Evolutionary conservation across 2,888 invertebrate genomes (phyloP).

Genomic region (Eilema sororculum): DNA sequence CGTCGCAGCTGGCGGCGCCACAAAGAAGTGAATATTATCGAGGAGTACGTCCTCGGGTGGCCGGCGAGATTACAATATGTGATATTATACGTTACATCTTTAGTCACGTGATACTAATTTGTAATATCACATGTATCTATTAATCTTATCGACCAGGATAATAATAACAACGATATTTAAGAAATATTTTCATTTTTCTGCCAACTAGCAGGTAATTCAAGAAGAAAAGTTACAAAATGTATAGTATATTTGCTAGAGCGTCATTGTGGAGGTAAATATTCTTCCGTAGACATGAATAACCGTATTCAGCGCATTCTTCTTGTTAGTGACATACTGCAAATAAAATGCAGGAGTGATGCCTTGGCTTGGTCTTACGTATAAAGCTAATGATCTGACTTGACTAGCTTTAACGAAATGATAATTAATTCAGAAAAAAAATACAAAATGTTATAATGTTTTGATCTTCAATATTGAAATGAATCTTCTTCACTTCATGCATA

Average conservation of each 20-base stretch:
- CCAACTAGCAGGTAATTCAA: neutral
- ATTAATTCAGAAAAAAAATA: neutral
- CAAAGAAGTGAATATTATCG: conserved; percentile 70
- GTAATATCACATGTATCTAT: conserved; percentile 21
- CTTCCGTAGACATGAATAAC: too few species aligned
- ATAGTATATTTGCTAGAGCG: too few species aligned
- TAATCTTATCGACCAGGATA: neutral
- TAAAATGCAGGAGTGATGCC: too few species aligned
- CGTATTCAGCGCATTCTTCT: too few species aligned
- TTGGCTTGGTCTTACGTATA: too few species aligned
- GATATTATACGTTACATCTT: conserved; percentile 48
- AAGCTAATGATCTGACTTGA: neutral
- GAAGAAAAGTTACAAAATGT: too few species aligned
- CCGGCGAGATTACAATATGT: conserved; percentile 56
- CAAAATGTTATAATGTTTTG: neutral
- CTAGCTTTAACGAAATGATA: neutral
- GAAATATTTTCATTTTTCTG: neutral
- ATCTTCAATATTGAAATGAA: neutral
- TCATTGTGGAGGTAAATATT: too few species aligned
- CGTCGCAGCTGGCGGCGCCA: conserved; percentile 68
- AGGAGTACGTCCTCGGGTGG: conserved; percentile 49
- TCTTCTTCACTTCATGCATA: conserved; percentile 3
- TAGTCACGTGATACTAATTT: conserved; percentile 37
- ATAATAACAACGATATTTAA: neutral
- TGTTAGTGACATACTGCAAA: too few species aligned